phyloP scores from a whole-genome alignment of 2,888 invertebrate genomes.

The Osmoderma eremita region DNA sequence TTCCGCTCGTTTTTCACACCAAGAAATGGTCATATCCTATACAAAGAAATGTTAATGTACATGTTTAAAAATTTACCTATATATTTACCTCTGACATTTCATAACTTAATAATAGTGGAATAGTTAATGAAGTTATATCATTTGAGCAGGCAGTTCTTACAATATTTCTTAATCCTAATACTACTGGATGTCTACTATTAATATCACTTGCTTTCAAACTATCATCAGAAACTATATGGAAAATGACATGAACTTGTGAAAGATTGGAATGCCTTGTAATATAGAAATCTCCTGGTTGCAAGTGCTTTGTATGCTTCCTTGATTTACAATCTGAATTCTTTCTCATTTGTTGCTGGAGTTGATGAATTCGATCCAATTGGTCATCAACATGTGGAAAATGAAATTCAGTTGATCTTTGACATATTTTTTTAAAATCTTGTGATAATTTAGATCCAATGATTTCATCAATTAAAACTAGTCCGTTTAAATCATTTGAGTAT shows the following conservation, averaged over 20 bases:
- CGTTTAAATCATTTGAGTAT: slow-evolving; percentile 91
- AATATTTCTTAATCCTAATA: slow-evolving; percentile 93
- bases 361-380: slow-evolving; percentile 78
- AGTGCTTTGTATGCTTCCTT: slow-evolving; percentile 65
- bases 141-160: slow-evolving; percentile 94
- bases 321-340: slow-evolving; percentile 48
- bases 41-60: slow-evolving; percentile 12
- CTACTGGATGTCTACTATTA: slow-evolving; percentile 94
- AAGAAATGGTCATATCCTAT: slow-evolving; percentile 92
- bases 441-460: slow-evolving; percentile 61
- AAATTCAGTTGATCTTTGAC: slow-evolving; percentile 89
- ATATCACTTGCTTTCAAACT: slow-evolving; percentile 77
- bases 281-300: slow-evolving; percentile 87
- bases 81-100: slow-evolving; percentile 88
- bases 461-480: slow-evolving; percentile 81
- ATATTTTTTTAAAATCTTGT: slow-evolving; percentile 74
- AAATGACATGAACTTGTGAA: slow-evolving; percentile 93
- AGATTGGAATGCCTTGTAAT: slow-evolving; percentile 92
- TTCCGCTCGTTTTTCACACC: slow-evolving; percentile 97
- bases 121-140: slow-evolving; percentile 91
- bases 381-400: slow-evolving; percentile 90
- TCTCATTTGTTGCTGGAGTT: slow-evolving; percentile 55
- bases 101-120: slow-evolving; percentile 92
- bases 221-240: slow-evolving; percentile 94
- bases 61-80: neutral